Base-by-base conservation (phyloP, 2,797 vertebrate genomes). In the Petrocephalus sullivani region DNA sequence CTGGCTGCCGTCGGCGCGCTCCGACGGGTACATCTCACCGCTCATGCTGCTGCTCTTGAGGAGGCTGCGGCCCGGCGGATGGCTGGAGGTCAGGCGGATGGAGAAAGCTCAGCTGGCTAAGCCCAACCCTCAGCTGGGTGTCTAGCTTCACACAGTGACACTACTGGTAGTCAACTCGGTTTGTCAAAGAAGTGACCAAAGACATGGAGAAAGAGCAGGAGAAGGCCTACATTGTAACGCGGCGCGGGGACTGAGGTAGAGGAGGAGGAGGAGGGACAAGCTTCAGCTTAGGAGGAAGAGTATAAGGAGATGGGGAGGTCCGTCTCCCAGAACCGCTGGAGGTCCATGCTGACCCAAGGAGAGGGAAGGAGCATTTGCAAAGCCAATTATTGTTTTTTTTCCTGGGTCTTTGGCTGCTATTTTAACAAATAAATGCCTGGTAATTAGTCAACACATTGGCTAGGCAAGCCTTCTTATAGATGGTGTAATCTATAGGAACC, bases 41-140 rank as follows among this genome's bases (percentile, higher is more conserved):
- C 98, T 99, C 91, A 99, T 95, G 88, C 98, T 99, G 94, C 97
- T 98, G 96, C 98, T 99, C 95, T 98, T 99, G 89, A 95, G 95
- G 91, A 99, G 97, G 94, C 95, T 97, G 93, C 95, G 97, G 93
- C 97, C 97, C 89, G 97, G 96, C 58, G 96, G 95, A 16, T 96
- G 97, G 95, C 97, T 97, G 95, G 10, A 51, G 46, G 82, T 19
- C 96, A 19, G 19, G n/a, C 1, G 60, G 33, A 33, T 12, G 83
- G 19, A 28, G 58, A 21, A 41, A 41, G 28, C 54, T n/a, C 21
- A 49, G 9, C 19, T 28, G 0, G 23, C 33, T 57, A 28, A 85
- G 23, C 84, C 12, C 28, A 41, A 33, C 86, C 21, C 21, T 8
- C 19, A 41, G 41, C 8, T 16, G 5, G 2, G 19, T 46, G 1